Base-by-base conservation (phyloP, 1,140 invertebrate species). In the Neomicropteryx cornuta region DNA sequence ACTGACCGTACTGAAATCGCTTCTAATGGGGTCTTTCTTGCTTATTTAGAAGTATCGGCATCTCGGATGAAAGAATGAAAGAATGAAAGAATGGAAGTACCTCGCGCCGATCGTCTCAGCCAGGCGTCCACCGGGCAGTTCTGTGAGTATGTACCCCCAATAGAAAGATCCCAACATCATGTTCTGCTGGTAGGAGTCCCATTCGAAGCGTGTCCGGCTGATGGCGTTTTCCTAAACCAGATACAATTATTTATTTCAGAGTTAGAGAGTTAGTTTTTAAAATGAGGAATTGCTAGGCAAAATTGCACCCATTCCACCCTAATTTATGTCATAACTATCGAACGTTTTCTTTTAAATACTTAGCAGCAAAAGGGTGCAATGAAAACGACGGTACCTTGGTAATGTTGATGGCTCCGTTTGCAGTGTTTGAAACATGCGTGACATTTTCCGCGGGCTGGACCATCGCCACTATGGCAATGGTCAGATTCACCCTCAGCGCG, bases 401-500 rank as follows among this genome's bases (percentile, higher is more conserved):
- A 14, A 52, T 56, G 37, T 65, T 62, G 40, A 52, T 39, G 13
- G 40, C 45, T 11, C 40, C 49, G 35, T 16, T 43, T 4, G 46
- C 46, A 17, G 18, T 33, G 42, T 53, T 41, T n/a, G 30, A 20
- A 11, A 30, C 31, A 11, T 27, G 17, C 41, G 51, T 21, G 18
- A 53, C 57, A 18, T 55, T 52, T 47, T 70, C 59, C 41, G 49
- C 50, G n/a, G n/a, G n/a, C n/a, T 71, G 65, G 5, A 83, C 74
- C 88, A 92, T 92, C 41, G 81, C 83, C 5, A 91, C 85, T 34
- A 94, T 87, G 39, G 87, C 86, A 29, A 92, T 87, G 38, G 86
- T 90, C 11, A 92, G 69, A 62, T 92, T 92, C 3, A 92, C 85
- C 21, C 88, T 70, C 10, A 91, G 61, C 59, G 88, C 84, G 68